Percentiles rank a stretch among this genome's conserved stretches.
Evolutionary conservation across 2,888 invertebrate species (phyloP).

Genomic region (Prosopocoilus inquinatus): DNA sequence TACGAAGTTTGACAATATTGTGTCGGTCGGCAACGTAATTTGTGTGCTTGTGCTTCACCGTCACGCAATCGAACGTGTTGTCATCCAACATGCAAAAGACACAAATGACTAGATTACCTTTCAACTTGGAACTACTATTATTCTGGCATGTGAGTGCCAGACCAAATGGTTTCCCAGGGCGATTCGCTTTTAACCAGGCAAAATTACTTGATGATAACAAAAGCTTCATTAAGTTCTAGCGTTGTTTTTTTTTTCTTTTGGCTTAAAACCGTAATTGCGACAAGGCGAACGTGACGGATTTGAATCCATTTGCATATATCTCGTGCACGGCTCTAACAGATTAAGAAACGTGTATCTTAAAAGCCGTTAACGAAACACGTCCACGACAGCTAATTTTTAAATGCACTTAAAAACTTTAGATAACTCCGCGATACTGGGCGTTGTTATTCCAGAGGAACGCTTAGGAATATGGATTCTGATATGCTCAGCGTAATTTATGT

Average conservation of each 20-base stretch:
- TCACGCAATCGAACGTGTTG: neutral
- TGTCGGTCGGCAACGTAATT: slow-evolving; percentile 1
- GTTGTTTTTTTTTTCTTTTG: too few species aligned
- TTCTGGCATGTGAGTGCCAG: slow-evolving; percentile 17
- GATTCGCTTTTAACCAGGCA: neutral
- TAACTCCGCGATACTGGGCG: neutral
- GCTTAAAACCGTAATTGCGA: neutral
- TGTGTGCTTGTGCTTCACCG: slow-evolving; percentile 9
- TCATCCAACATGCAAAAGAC: slow-evolving; percentile 12
- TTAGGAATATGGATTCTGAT: too few species aligned
- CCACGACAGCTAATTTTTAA: slow-evolving; percentile 13
- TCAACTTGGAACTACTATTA: slow-evolving; percentile 17
- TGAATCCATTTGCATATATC: neutral
- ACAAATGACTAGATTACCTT: slow-evolving; percentile 16
- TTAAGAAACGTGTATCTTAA: slow-evolving; percentile 14
- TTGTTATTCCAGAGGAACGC: too few species aligned
- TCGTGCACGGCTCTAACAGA: neutral
- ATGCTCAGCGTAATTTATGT: too few species aligned
- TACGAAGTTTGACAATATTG: too few species aligned
- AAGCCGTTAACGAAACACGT: slow-evolving; percentile 11
- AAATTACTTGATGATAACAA: too few species aligned
- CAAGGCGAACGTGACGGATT: neutral
- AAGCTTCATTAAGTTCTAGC: too few species aligned
- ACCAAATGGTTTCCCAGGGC: slow-evolving; percentile 18
- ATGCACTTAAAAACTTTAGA: slow-evolving; percentile 14